A percentile compares a stretch with the other conserved stretches of the same genome.
These are phyloP conservation scores for Elachura formosa DNA, from an alignment of 2,113 vertebrate species.

Conservation along the genomic window DNA sequence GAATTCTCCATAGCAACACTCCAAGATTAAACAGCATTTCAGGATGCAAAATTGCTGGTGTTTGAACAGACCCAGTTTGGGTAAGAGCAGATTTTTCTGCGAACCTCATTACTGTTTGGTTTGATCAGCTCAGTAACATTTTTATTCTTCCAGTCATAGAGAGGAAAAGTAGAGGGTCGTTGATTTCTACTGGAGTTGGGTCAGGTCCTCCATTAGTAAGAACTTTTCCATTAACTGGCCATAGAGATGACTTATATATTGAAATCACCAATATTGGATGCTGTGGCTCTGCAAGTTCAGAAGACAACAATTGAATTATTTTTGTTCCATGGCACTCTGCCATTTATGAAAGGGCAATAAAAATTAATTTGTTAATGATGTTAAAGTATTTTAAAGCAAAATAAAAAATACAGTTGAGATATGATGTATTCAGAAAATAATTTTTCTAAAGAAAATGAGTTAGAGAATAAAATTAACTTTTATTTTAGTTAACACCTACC, in stretches of 20 bases:
- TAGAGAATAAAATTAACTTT: neutral
- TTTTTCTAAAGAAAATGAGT: neutral
- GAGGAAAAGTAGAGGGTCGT: neutral
- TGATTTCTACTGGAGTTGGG: neutral
- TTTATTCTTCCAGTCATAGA: neutral
- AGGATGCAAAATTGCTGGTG: neutral
- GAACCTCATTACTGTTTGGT: neutral
- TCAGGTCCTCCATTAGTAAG: neutral
- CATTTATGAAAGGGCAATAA: neutral
- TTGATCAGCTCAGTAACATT: neutral
- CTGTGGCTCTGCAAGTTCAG: neutral
- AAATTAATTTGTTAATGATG: slow-evolving; percentile 4
- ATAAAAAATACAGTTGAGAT: neutral
- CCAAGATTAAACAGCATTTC: neutral
- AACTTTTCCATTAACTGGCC: neutral
- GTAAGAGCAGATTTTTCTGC: neutral
- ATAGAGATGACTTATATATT: neutral
- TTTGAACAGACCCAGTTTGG: neutral
- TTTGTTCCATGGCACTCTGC: neutral
- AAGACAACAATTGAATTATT: neutral
- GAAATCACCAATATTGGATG: neutral
- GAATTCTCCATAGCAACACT: neutral
- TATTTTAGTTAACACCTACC: neutral
- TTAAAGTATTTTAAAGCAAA: neutral
- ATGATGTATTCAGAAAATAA: neutral